A percentile compares a stretch with the other conserved stretches of the same genome.
Evolutionary conservation across 2,888 invertebrate genomes (phyloP).

Genomic region (Dolichopus griseipennis): DNA sequence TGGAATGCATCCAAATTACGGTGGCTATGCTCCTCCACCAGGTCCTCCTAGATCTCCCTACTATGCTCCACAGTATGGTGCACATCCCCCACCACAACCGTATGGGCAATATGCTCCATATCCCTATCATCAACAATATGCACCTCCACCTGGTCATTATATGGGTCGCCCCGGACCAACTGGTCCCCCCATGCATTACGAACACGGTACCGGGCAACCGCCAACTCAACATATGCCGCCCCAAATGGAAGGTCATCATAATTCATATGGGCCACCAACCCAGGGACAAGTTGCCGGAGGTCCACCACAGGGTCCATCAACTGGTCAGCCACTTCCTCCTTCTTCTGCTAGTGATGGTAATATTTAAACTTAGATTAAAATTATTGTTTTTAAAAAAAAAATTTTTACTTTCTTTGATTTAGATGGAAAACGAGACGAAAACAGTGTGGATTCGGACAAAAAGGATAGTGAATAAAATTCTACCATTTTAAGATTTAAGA

Average conservation of each 20-base stretch:
- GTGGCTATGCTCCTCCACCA: conserved; percentile 36
- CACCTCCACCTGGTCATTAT: conserved; percentile 36
- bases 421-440: conserved; percentile 26
- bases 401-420: conserved; percentile 13
- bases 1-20: conserved; percentile 35
- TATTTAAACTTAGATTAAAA: conserved; percentile 17
- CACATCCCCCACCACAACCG: conserved; percentile 39
- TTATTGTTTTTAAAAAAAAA: not conserved
- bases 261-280: conserved; percentile 23
- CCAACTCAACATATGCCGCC: conserved; percentile 26
- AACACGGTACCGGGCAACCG: conserved; percentile 25
- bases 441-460: conserved; percentile 36
- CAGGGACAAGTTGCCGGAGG: not conserved
- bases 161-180: conserved; percentile 32
- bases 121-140: conserved; percentile 41
- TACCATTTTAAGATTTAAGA: no score
- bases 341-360: not conserved
- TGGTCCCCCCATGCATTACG: conserved; percentile 25
- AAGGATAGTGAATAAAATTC: conserved; percentile 35
- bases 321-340: not conserved
- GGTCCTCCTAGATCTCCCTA: conserved; percentile 40
- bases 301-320: not conserved
- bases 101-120: conserved; percentile 39
- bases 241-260: conserved; percentile 27
- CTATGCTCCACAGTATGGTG: conserved; percentile 42